Base-by-base conservation (phyloP, 2,888 invertebrate genomes). In the Terebella lapidaria region DNA sequence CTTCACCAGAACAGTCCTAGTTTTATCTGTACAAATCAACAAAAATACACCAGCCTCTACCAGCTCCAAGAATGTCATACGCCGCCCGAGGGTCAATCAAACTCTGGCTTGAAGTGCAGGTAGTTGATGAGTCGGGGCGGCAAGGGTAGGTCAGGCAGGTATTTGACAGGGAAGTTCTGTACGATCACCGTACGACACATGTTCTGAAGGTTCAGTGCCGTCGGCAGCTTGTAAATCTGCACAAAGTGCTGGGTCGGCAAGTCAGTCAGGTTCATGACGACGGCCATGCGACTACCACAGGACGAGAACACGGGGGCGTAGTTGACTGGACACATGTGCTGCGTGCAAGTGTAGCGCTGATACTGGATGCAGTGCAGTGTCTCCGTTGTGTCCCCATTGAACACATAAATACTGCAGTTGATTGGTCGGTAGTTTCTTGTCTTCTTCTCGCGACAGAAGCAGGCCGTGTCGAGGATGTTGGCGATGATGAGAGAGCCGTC, bases 281-380 rank as follows among this genome's bases (percentile, higher is more conserved):
- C 72, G 22, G 77, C 77, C 76, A 79, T 79, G 15, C 78, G 70
- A 53, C 72, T 76, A 4, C 78, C 77, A 61, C 78, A 79, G 51
- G 70, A 69, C 0, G 78, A 78, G 63, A 78, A 74, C 20, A 77
- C 65, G 0, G 79, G 79, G 67, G 75, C 71, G 68, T 76, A 79
- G 67, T 79, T 79, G 59, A 75, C 67, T 2, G 77, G 76, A 58
- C 79, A 79, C 22, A 74, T 70, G 65, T 79, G 79, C 27, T 70
- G 57, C 3, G 61, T 73, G 57, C 79, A 79, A 3, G 76, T 73
- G 64, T 74, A 78, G 5, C 78, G 70, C 56, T 74, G 74, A 66
- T 77, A 79, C 67, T 77, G 76, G 15, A 79, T 73, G 63, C 78
- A 78, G 66, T 77, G 76, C 20, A 79, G 65, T 0, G 76, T 77